Conservation (phyloP, 2,888 invertebrate species). For the Nemotelus pantherinus region DNA sequence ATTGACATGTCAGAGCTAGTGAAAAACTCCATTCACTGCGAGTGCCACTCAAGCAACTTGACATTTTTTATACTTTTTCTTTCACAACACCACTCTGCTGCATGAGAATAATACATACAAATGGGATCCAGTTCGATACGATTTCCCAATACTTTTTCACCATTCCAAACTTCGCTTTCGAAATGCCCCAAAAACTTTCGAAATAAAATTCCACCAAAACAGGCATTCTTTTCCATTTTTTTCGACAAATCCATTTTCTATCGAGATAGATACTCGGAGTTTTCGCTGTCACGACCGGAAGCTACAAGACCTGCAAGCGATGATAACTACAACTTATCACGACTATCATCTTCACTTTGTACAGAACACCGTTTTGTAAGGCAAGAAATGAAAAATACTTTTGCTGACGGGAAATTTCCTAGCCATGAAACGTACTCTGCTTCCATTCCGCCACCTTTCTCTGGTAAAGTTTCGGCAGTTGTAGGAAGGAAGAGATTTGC, state of each 20-base stretch:
- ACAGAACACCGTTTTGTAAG: background rate
- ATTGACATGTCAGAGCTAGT: background rate
- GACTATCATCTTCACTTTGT: constrained; percentile 12
- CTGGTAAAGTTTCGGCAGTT: no score
- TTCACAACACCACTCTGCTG: background rate
- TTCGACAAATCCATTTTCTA: background rate
- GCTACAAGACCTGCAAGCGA: background rate
- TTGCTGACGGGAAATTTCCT: constrained; percentile 5
- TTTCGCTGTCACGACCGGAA: background rate
- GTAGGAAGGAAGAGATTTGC: no score
- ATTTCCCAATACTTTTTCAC: background rate
- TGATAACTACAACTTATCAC: constrained; percentile 17
- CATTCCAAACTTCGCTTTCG: background rate
- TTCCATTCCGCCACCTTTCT: no score
- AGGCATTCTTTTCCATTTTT: background rate
- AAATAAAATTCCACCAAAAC: background rate
- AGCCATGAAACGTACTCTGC: no score
- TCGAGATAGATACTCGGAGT: no score
- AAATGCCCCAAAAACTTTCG: background rate
- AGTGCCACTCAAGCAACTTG: background rate
- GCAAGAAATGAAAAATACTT: background rate
- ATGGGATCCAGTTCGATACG: no score
- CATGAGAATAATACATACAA: background rate
- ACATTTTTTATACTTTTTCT: background rate
- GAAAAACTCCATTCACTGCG: background rate